Percentiles rank a stretch among this genome's conserved stretches.
phyloP scores from a whole-genome alignment of 2,888 invertebrate genomes.

The Orthonevra nobilis region DNA sequence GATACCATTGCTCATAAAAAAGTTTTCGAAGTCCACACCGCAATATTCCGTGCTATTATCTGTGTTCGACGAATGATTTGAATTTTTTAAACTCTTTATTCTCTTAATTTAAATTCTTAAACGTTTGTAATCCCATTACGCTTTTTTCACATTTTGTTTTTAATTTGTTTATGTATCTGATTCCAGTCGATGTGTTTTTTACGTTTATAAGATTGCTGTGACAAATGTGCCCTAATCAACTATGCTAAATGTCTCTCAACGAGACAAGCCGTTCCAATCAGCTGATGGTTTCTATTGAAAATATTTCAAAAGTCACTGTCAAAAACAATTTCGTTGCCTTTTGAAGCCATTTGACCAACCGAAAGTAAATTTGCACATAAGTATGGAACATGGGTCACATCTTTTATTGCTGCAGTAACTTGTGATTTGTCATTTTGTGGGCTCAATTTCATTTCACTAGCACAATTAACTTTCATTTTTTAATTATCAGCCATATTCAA shows the following conservation, averaged over 20 bases:
- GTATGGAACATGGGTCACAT: conserved; percentile 59
- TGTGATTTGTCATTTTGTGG: neutral
- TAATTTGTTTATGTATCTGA: neutral
- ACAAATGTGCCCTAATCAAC: conserved; percentile 5
- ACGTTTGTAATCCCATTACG: conserved; percentile 6
- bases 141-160: conserved; percentile 1
- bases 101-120: conserved; percentile 3
- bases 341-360: conserved; percentile 49
- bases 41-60: conserved; percentile 64
- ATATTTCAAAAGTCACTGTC: conserved; percentile 10
- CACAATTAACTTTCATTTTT: conserved; percentile 12
- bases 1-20: no score
- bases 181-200: conserved; percentile 1
- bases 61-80: conserved; percentile 56
- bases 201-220: neutral
- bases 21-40: conserved; percentile 46
- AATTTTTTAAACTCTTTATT: conserved; percentile 57
- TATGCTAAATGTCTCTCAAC: neutral
- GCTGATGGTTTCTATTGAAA: neutral
- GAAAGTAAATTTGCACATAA: conserved; percentile 53
- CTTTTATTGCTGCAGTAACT: conserved; percentile 28
- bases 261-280: neutral
- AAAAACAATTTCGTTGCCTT: conserved; percentile 32
- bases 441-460: conserved; percentile 7
- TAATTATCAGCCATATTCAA: conserved; percentile 14